These are phyloP conservation scores for Malacoraja senta DNA, from an alignment of 2,797 vertebrate species.

Conservation along the genomic window DNA sequence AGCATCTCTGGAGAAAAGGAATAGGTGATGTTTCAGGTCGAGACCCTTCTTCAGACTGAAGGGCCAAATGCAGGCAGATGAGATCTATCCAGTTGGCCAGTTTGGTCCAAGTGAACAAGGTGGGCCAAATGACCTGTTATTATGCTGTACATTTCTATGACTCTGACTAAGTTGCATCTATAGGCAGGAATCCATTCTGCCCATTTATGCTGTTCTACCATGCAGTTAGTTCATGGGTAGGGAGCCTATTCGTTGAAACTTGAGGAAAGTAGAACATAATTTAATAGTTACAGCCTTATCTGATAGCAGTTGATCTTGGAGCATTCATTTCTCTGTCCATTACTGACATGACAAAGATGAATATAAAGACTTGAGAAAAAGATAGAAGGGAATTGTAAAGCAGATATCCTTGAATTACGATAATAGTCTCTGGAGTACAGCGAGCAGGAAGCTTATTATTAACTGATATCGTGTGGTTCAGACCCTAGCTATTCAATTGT, in stretches of 20 bases:
- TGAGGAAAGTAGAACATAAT: neutral
- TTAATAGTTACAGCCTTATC: conserved; percentile 1
- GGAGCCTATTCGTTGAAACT: neutral
- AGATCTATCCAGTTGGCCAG: too few relatives aligned
- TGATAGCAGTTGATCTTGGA: conserved; percentile 16
- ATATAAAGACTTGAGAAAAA: neutral
- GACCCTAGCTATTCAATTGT: conserved; percentile 25
- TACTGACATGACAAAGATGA: conserved; percentile 4
- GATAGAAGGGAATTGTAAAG: conserved; percentile 29
- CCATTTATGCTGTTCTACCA: too few relatives aligned
- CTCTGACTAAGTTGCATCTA: too few relatives aligned
- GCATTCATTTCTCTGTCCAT: conserved; percentile 9
- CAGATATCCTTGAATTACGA: conserved; percentile 35
- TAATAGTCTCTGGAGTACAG: conserved; percentile 14
- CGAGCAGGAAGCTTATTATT: conserved; percentile 29
- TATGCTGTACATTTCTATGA: too few relatives aligned
- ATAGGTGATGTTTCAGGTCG: too few relatives aligned
- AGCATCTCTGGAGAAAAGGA: too few relatives aligned
- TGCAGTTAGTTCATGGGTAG: too few relatives aligned
- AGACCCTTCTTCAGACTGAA: too few relatives aligned
- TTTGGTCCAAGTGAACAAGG: too few relatives aligned
- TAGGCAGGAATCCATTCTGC: too few relatives aligned
- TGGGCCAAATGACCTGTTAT: too few relatives aligned
- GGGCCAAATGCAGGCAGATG: too few relatives aligned
- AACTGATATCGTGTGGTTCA: conserved; percentile 32